Conservation (phyloP, 2,888 invertebrate species). For the Trichogramma evanescens region DNA sequence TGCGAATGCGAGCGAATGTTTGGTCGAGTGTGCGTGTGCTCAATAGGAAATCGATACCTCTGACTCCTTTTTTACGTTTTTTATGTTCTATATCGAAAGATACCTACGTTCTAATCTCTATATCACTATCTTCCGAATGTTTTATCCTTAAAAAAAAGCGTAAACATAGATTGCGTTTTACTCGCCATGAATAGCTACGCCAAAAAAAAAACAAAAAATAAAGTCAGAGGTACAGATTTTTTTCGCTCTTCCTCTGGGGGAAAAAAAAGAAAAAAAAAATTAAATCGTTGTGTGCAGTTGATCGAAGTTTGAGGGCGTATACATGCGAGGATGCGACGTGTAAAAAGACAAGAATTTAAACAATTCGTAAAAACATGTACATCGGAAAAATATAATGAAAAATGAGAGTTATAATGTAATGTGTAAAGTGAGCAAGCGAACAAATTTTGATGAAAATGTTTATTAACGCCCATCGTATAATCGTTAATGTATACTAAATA, state of each 20-base stretch:
- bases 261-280: slow-evolving; percentile 3
- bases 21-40: not conserved
- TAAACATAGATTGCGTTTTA: not conserved
- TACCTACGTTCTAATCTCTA: too few relatives aligned
- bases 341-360: slow-evolving; percentile 11
- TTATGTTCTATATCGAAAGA: too few relatives aligned
- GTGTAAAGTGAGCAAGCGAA: not conserved
- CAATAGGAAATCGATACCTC: not conserved
- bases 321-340: slow-evolving; percentile 1
- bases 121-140: too few relatives aligned
- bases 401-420: not conserved
- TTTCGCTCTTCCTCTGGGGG: not conserved
- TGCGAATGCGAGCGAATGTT: not conserved
- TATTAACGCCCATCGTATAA: slow-evolving; percentile 9
- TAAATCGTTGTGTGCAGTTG: slow-evolving; percentile 7
- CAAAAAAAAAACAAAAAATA: slow-evolving; percentile 1
- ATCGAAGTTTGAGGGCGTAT: slow-evolving; percentile 11
- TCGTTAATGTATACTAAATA: slow-evolving; percentile 23
- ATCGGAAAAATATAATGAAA: not conserved
- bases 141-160: not conserved
- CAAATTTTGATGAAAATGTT: slow-evolving; percentile 2
- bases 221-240: slow-evolving; percentile 10
- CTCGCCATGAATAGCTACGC: not conserved
- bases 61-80: not conserved
- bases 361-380: not conserved